Evolutionary conservation across 2,113 vertebrate genomes (phyloP), one percentile per base, ranked within the genome.

Genomic region (Pelodiscus sinensis): DNA sequence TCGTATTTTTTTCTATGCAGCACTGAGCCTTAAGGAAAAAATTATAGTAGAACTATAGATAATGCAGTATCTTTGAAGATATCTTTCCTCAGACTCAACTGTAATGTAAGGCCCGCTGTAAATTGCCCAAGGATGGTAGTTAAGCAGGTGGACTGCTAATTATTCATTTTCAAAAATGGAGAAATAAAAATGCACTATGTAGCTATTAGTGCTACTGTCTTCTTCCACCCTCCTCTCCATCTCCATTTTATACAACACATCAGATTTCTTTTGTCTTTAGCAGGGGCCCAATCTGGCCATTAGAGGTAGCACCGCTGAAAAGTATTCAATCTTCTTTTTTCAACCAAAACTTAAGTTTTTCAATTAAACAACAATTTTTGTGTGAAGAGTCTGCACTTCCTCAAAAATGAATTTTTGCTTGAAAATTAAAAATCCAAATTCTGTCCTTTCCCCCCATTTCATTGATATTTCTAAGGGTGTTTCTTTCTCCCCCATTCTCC

Each of bases 331-430:
- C 62, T 8, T 68, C 0, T 2, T 16, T 84, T 87, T 83, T 7
- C 1, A 24, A 8, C 16, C 44, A 38, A 15, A 14, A 0, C 4
- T 7, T 1, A 19, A 15, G 29, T 14, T 81, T 85, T 83, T 24
- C 52, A 81, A 50, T 12, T 54, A 87, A 0, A 1, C 68, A 14
- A 54, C 58, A 24, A 55, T 57, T 68, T 52, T n/a, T 82, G 10
- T 5, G 73, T 25, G 50, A 56, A 29, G 38, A 21, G 84, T 16
- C 51, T 13, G 16, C 19, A 68, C 2, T n/a, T 79, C 16, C 65
- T 68, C 31, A 35, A 18, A 68, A 35, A 51, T 12, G 9, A 3
- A 7, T 71, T 91, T 80, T 51, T n/a, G 3, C 1, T 44, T 4
- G 52, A 78, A 79, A 84, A 78, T 31, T 2, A 2, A 75, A 11